Evolutionary conservation across 2,113 vertebrate genomes (phyloP).

Genomic region (Bothrops jararaca): DNA sequence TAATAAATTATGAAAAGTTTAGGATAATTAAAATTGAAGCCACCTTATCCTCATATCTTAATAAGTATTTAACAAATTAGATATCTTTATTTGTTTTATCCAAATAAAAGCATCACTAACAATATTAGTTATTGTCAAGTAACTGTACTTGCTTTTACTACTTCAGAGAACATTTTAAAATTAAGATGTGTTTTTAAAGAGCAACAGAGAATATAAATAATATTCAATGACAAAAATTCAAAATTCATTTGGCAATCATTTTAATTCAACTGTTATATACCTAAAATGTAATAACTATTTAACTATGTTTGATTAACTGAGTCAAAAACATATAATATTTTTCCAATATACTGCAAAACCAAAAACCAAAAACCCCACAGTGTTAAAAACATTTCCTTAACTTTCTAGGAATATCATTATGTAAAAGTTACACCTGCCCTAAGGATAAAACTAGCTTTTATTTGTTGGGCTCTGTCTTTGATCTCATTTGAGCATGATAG

Average conservation of each 20-base stretch:
- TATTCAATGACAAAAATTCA: neutral
- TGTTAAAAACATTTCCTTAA: neutral
- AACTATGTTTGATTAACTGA: neutral
- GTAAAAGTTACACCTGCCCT: neutral
- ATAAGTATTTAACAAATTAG: neutral
- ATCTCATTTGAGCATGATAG: neutral
- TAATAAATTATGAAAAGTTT: neutral
- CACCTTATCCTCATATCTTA: neutral
- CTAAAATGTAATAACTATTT: neutral
- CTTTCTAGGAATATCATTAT: neutral
- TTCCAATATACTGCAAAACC: neutral
- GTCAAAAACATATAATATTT: neutral
- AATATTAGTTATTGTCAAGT: neutral
- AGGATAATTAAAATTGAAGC: neutral
- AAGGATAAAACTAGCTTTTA: neutral
- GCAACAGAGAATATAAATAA: neutral
- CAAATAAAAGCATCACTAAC: neutral
- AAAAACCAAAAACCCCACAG: neutral
- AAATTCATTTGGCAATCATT: neutral
- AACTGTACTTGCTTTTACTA: neutral
- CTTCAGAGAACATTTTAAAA: neutral
- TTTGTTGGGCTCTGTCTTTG: neutral
- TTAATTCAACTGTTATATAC: neutral
- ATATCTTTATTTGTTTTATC: neutral
- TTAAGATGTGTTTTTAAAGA: neutral